Evolutionary conservation across 2,113 vertebrate species (phyloP).

Genomic region (Pteropus alecto): DNA sequence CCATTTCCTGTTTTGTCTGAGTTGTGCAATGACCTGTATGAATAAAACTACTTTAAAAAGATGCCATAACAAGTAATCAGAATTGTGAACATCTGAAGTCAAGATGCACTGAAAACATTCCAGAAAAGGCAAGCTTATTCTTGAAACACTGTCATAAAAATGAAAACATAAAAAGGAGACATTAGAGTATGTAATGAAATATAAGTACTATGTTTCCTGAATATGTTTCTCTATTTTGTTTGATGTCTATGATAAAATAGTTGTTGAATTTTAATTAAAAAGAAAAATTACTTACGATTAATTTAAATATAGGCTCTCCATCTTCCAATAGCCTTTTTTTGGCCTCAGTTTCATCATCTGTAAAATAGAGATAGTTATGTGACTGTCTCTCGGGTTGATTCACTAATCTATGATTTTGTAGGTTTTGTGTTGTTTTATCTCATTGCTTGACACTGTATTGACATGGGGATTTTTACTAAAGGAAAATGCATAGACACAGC

Average conservation of each 20-base stretch:
- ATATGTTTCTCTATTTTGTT: neutral
- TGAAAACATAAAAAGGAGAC: neutral
- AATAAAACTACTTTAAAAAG: slow-evolving; percentile 32
- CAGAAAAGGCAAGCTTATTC: neutral
- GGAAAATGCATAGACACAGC: neutral
- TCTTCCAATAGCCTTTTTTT: neutral
- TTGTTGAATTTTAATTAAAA: slow-evolving; percentile 20
- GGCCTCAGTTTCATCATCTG: neutral
- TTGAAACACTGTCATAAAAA: neutral
- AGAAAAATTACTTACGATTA: neutral
- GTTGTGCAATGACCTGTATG: neutral
- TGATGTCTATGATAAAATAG: neutral
- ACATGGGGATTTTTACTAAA: neutral
- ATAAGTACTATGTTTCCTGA: neutral
- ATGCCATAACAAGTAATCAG: slow-evolving; percentile 15
- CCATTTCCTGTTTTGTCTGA: neutral
- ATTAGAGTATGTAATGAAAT: neutral
- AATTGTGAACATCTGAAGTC: slow-evolving; percentile 39
- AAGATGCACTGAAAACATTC: neutral
- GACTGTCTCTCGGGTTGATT: neutral
- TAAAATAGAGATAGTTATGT: neutral
- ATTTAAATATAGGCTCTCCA: neutral
- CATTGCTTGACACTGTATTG: neutral
- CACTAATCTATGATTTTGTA: neutral
- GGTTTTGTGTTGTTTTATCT: neutral